Base-by-base conservation (phyloP, 2,888 invertebrate species). In the Zelleria hepariella region DNA sequence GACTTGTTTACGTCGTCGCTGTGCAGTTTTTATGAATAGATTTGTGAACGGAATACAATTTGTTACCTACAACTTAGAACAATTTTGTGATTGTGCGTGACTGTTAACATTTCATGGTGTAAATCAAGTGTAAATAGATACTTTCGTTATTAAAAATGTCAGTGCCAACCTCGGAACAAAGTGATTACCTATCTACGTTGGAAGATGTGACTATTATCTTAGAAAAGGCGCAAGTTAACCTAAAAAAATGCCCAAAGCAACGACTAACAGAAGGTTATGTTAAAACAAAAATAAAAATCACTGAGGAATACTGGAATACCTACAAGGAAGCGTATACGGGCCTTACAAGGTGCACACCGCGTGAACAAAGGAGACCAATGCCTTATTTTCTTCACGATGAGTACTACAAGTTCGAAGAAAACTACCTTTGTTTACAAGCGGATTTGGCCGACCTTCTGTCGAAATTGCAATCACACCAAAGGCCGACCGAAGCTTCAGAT, bases 361-460 rank as follows among this genome's bases (percentile, higher is more conserved):
- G 58, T 26, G 54, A 63, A 61, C 27, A 62, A 20, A 27, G 63
- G 4, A 58, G 57, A 15, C 26, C 55, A 5, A 48, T 64, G 24
- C 58, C 60, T 1, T 67, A 66, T 15, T 67, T 66, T 58, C 47
- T 63, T 4, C 64, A 65, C 18, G 65, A 66, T 59, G 64, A 67
- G 23, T 67, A 61, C 59, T 62, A 32, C 51, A 24, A 25, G 0
- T 18, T 32, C 5, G 64, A 65, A 63, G 65, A 68, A n/a, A 53
- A 62, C 15, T 65, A 62, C 26, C 18, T 63, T 6, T 53, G 56
- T 32, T 32, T 64, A 26, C 49, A 52, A n/a, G 58, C 52, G 0
- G 62, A 63, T 18, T 42, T 64, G 7, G 49, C 51, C 8, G 59
- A 64, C 49, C 18, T 57, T 21, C 8, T 61, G 53, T 20, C 18